phyloP scores from a whole-genome alignment of 64 coral and sea anemone species.

The Actinia equina region DNA sequence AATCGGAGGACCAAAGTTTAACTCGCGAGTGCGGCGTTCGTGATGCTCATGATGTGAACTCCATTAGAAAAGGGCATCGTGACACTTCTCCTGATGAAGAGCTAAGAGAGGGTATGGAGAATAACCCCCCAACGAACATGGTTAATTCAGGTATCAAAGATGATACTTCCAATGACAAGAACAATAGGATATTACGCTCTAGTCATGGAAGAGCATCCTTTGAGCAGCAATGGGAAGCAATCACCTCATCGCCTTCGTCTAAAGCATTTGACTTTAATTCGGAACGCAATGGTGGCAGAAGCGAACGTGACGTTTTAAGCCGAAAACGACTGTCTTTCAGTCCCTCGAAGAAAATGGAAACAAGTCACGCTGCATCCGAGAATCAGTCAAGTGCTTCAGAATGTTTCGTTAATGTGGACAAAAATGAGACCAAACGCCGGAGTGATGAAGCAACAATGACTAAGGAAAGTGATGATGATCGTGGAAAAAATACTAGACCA shows the following conservation, averaged over 20 bases:
- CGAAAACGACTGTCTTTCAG: constrained; percentile 13
- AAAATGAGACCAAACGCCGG: neutral
- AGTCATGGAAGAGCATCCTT: neutral
- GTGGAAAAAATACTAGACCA: neutral
- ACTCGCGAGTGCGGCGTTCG: neutral
- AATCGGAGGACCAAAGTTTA: neutral
- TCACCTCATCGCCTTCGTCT: neutral
- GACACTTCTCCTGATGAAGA: neutral
- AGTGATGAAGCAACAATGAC: neutral
- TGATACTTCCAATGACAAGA: neutral
- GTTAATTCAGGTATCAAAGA: neutral
- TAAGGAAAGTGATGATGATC: neutral
- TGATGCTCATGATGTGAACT: neutral
- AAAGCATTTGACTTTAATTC: neutral
- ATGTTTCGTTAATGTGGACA: neutral
- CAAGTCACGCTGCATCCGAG: neutral
- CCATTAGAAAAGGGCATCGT: neutral
- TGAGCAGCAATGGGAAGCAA: neutral
- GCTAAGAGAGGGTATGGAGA: neutral
- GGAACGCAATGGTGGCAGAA: neutral
- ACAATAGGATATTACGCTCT: neutral
- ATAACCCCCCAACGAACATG: neutral
- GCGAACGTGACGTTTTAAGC: neutral
- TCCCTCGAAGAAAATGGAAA: neutral
- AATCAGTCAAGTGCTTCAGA: neutral